Evolutionary conservation across 1,140 invertebrate species (phyloP).

Genomic region (Philotrypesis tridentata): DNA sequence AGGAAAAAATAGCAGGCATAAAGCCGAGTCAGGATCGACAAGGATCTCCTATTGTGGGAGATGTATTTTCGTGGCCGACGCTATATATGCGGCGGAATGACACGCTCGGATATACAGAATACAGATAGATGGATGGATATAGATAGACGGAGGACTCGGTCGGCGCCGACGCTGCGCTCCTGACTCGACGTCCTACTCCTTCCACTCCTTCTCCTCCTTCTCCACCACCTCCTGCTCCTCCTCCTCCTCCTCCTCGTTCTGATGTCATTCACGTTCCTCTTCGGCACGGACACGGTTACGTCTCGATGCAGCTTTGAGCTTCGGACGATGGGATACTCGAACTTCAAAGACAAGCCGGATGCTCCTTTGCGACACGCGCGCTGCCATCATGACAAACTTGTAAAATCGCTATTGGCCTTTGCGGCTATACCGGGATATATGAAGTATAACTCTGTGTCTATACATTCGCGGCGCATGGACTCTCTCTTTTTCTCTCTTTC

Average conservation of each 20-base stretch:
- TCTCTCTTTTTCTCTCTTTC: no score
- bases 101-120: no score
- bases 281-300: neutral
- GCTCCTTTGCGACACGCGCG: conserved; percentile 25
- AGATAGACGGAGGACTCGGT: neutral
- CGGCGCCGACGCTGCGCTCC: neutral
- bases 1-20: neutral
- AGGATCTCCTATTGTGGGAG: neutral
- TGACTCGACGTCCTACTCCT: neutral
- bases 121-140: neutral
- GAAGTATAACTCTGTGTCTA: neutral
- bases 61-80: neutral
- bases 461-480: neutral
- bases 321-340: neutral
- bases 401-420: conserved; percentile 25
- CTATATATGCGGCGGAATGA: neutral
- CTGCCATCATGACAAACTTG: conserved; percentile 12
- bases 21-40: neutral
- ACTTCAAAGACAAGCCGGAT: conserved; percentile 17
- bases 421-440: neutral
- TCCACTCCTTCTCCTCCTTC: neutral
- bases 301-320: neutral
- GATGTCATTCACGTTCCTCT: neutral
- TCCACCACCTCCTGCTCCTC: neutral
- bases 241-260: neutral